These are phyloP conservation scores for Suricata suricatta DNA, from an alignment of 2,113 vertebrate species.

Conservation along the genomic window DNA sequence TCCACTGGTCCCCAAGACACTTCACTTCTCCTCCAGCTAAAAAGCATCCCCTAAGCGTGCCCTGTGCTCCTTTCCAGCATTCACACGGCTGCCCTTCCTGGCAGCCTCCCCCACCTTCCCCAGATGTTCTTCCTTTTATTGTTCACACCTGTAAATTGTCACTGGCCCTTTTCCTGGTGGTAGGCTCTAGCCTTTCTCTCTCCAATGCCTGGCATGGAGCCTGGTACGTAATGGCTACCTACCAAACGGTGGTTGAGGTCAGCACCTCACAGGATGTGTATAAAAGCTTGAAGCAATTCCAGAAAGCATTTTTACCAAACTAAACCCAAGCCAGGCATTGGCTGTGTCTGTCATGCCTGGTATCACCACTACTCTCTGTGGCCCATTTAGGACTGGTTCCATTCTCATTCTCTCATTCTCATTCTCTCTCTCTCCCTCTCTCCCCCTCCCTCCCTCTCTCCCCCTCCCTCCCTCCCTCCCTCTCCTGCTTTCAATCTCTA, in stretches of 20 bases:
- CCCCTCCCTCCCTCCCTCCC: background rate
- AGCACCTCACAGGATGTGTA: background rate
- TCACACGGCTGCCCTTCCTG: background rate
- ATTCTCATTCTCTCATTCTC: no score
- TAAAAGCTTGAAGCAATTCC: background rate
- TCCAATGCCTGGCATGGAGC: background rate
- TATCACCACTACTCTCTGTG: fast-evolving
- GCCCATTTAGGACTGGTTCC: fast-evolving
- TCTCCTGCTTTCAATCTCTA: conserved; percentile 67
- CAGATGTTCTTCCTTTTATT: no score
- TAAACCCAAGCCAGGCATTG: background rate
- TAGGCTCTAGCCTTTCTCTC: background rate
- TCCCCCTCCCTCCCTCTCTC: background rate
- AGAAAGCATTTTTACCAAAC: background rate
- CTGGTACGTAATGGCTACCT: background rate
- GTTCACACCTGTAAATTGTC: background rate
- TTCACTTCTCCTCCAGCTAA: background rate
- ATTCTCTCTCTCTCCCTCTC: no score
- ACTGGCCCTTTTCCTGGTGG: background rate
- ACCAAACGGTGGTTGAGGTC: background rate
- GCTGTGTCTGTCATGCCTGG: background rate
- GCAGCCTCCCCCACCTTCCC: background rate
- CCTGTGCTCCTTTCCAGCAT: fast-evolving
- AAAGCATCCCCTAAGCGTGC: background rate
- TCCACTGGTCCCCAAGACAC: background rate